Base-by-base conservation (phyloP, 30 jellyfish, hydroid and myxozoan species). In the Sanderia malayensis region DNA sequence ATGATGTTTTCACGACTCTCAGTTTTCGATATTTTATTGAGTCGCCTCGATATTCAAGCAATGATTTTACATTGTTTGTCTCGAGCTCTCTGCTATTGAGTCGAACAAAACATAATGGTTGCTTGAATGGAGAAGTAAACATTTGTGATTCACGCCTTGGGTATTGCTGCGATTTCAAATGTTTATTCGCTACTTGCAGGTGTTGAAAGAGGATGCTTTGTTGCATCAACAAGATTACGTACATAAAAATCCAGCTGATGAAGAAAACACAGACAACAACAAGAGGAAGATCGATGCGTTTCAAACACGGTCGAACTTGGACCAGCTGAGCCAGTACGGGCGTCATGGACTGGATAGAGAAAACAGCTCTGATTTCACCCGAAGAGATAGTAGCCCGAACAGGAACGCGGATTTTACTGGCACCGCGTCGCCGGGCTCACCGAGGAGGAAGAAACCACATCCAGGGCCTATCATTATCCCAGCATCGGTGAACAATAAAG, bases 381-480 rank as follows among this genome's bases (percentile, higher is more conserved):
- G 27, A 2, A 49, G 27, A 49, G 37, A 46, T 9, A 23, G 61
- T 18, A 63, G 60, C 22, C 81, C 94, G 37, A 58, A 58, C 31
- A 66, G 33, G 25, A 53, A 46, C 28, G 65, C 89, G 1, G 76
- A 62, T 2, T 31, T 78, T n/a, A 32, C 86, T 6, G 34, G 33
- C 1, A 31, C 95, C 27, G 76, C 93, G 18, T 49, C 64, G 64
- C 64, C 64, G 2, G 84, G 75, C 11, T 89, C 97, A 17, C 97
- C 97, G 26, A 73, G 87, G 32, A 81, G 94, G 20, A 92, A 79
- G 52, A 92, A 83, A 46, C 96, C 98, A 0, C 95, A 86, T 44
- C 98, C 98, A 2, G 96, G 96, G 25, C 98, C 98, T 13, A 92
- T 92, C 29, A 75, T 92, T 3, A 92, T 92, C 41, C 98, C 98